Conservation (phyloP, 2,888 invertebrate genomes). For the Caenorhabditis parvicauda region DNA sequence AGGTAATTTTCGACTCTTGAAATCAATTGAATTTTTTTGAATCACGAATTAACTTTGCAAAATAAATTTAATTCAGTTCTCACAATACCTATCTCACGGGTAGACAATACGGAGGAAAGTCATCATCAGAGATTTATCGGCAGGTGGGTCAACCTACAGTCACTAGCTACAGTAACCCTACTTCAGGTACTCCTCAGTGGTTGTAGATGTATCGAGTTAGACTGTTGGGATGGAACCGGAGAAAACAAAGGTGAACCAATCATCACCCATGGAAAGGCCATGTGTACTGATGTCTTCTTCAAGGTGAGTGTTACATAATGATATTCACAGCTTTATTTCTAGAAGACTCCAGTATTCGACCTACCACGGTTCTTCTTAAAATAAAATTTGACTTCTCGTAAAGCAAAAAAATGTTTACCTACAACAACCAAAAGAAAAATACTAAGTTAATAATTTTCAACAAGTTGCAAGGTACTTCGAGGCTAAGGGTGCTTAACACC, state of each 20-base stretch:
- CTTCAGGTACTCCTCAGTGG: conserved; percentile 87
- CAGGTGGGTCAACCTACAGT: conserved; percentile 22
- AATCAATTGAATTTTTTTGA: no score
- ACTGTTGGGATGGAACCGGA: conserved; percentile 65
- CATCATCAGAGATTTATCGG: conserved; percentile 95
- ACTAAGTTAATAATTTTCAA: not conserved
- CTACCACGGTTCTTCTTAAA: no score
- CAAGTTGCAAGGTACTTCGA: not conserved
- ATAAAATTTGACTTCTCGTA: no score
- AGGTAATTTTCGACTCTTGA: conserved; percentile 23
- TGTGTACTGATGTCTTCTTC: conserved; percentile 98
- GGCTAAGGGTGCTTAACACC: not conserved
- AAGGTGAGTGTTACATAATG: conserved; percentile 69
- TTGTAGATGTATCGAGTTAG: conserved; percentile 73
- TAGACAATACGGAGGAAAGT: conserved; percentile 94
- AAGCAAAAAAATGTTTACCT: not conserved
- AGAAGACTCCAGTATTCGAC: no score
- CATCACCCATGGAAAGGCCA: conserved; percentile 98
- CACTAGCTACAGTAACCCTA: not conserved
- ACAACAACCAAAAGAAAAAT: not conserved
- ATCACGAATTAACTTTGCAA: not conserved
- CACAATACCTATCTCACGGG: conserved; percentile 92
- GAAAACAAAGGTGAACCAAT: conserved; percentile 82
- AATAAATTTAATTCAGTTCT: no score
- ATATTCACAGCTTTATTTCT: not conserved